Evolutionary conservation across 1,140 invertebrate genomes (phyloP).

Genomic region (Luehdorfia chinensis): DNA sequence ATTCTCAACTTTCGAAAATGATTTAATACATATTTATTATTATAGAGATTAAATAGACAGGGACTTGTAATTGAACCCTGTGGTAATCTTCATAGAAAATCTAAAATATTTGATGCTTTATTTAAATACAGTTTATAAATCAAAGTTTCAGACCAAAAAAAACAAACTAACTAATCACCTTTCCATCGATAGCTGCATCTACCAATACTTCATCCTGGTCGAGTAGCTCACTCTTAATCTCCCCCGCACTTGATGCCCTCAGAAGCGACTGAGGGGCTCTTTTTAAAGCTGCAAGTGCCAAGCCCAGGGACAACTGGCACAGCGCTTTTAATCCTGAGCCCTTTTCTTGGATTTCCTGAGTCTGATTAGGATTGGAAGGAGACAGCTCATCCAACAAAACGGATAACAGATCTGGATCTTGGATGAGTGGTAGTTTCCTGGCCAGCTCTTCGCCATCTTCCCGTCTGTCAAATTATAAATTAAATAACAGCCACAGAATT

Average conservation of each 20-base stretch:
- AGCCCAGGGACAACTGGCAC: conserved; percentile 87
- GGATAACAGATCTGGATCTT: conserved; percentile 82
- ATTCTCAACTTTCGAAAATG: no score
- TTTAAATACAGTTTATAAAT: no score
- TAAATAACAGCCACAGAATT: conserved; percentile 1
- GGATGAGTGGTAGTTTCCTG: conserved; percentile 84
- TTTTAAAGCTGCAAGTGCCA: conserved; percentile 88
- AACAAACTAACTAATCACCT: no score
- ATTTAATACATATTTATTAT: no score
- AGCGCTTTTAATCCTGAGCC: conserved; percentile 83
- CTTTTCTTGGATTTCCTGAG: conserved; percentile 62
- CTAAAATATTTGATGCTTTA: no score
- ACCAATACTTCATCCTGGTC: conserved; percentile 88
- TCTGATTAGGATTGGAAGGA: conserved; percentile 67
- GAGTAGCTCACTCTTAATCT: conserved; percentile 59
- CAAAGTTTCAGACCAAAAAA: no score
- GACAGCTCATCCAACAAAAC: conserved; percentile 75
- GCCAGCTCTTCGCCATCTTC: conserved; percentile 84
- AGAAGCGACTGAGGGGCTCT: conserved; percentile 71
- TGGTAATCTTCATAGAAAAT: no score
- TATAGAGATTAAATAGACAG: no score
- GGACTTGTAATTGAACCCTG: no score
- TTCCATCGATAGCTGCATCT: conserved; percentile 86
- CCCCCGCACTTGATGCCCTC: conserved; percentile 25
- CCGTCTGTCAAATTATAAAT: conserved; percentile 39